Conservation (phyloP, 1,140 invertebrate species). For the Papilio glaucus region DNA sequence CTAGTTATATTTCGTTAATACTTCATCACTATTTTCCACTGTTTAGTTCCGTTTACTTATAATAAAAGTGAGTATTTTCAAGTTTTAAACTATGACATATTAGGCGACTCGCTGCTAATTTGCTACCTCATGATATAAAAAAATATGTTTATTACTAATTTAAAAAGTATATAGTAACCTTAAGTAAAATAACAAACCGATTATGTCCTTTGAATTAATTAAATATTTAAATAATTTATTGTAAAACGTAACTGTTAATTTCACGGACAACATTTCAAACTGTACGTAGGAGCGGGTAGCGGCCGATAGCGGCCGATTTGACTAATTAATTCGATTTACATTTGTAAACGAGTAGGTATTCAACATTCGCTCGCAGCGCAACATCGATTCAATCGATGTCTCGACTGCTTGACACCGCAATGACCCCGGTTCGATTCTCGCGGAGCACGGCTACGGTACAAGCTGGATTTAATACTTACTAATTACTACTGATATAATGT, state of each 20-base stretch:
- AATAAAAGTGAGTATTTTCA: no score
- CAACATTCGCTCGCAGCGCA: no score
- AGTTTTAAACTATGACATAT: no score
- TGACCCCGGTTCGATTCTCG: slow-evolving; percentile 27
- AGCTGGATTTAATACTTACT: background rate
- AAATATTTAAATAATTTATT: background rate
- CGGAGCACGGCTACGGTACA: background rate
- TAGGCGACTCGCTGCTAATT: no score
- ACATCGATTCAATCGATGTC: slow-evolving; percentile 5
- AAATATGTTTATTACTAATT: no score
- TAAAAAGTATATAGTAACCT: no score
- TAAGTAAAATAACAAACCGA: no score
- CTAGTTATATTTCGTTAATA: no score
- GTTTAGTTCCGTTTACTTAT: no score
- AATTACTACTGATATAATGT: slow-evolving; percentile 1
- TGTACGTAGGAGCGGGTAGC: background rate
- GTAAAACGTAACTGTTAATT: background rate
- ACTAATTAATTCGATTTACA: slow-evolving; percentile 38
- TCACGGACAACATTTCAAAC: slow-evolving; percentile 10
- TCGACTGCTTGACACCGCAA: slow-evolving; percentile 23
- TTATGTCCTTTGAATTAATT: background rate
- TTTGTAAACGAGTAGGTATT: slow-evolving; percentile 32
- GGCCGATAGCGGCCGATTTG: slow-evolving; percentile 17
- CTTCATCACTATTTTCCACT: no score
- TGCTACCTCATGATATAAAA: no score